phyloP scores from a whole-genome alignment of 2,888 invertebrate genomes.

The Nesidiocoris tenuis region DNA sequence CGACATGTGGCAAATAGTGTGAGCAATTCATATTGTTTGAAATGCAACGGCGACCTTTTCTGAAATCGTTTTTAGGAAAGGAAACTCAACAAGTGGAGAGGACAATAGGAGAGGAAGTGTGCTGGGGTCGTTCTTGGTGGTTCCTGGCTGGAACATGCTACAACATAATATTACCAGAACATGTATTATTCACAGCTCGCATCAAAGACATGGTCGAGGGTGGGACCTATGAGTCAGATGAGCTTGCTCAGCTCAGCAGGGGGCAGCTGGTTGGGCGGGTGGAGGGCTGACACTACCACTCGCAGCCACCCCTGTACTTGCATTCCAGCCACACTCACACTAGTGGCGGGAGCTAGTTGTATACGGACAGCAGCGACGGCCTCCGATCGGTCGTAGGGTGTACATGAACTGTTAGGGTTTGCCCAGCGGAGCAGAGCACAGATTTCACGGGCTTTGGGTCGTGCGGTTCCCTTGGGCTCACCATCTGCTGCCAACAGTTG shows the following conservation, averaged over 20 bases:
- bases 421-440: constrained; percentile 8
- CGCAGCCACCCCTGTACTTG: too few species aligned
- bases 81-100: constrained; percentile 33
- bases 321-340: too few species aligned
- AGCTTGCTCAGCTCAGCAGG: not conserved
- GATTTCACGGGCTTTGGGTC: constrained; percentile 40
- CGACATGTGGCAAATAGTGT: too few species aligned
- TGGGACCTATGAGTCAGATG: constrained; percentile 24
- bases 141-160: not conserved
- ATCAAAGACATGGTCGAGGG: constrained; percentile 1
- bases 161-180: constrained; percentile 11
- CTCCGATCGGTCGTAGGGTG: not conserved
- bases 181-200: constrained; percentile 23
- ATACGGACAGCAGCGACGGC: not conserved
- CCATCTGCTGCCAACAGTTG: constrained; percentile 40
- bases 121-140: not conserved
- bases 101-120: not conserved
- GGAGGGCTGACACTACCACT: too few species aligned
- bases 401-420: not conserved
- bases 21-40: not conserved
- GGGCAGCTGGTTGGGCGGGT: not conserved
- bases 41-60: not conserved
- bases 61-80: not conserved
- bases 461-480: constrained; percentile 25
- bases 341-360: too few species aligned